Evolutionary conservation across 2,797 vertebrate species (phyloP).

Genomic region (Denticeps clupeoides): DNA sequence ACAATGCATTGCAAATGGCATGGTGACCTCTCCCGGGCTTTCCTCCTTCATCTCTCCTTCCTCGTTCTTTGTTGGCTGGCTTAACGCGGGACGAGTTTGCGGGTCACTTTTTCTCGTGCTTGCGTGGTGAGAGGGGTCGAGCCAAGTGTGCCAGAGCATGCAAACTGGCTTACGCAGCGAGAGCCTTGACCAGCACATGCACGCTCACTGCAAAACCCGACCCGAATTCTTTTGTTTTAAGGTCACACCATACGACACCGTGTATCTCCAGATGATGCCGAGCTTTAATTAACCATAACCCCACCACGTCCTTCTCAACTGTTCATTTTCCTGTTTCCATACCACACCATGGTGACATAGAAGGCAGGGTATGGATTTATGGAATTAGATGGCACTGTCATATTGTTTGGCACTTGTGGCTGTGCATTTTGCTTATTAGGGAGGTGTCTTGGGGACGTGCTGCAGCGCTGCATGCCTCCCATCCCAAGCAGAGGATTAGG

Average conservation of each 20-base stretch:
- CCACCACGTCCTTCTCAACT: too few relatives aligned
- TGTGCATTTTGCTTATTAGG: constrained; percentile 7
- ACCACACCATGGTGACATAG: too few relatives aligned
- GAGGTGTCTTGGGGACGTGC: constrained; percentile 9
- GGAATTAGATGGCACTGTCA: background rate
- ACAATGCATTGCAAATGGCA: constrained; percentile 28
- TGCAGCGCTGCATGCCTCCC: constrained; percentile 25
- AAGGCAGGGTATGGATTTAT: background rate
- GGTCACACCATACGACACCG: background rate
- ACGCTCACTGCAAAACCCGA: too few relatives aligned
- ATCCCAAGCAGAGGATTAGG: constrained; percentile 40
- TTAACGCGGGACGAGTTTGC: constrained; percentile 11
- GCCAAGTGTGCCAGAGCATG: constrained; percentile 14
- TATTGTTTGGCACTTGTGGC: background rate
- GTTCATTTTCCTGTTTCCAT: background rate
- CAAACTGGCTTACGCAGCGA: constrained; percentile 18
- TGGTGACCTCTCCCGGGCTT: background rate
- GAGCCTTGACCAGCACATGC: background rate
- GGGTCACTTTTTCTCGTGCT: constrained; percentile 1
- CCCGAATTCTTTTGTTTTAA: too few relatives aligned
- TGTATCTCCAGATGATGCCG: background rate
- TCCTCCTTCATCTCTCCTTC: background rate
- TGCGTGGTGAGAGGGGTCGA: constrained; percentile 2
- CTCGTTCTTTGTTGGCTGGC: background rate
- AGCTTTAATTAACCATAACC: constrained; percentile 8